phyloP scores from a whole-genome alignment of 2,888 invertebrate species.

The Agriopis aurantiaria region DNA sequence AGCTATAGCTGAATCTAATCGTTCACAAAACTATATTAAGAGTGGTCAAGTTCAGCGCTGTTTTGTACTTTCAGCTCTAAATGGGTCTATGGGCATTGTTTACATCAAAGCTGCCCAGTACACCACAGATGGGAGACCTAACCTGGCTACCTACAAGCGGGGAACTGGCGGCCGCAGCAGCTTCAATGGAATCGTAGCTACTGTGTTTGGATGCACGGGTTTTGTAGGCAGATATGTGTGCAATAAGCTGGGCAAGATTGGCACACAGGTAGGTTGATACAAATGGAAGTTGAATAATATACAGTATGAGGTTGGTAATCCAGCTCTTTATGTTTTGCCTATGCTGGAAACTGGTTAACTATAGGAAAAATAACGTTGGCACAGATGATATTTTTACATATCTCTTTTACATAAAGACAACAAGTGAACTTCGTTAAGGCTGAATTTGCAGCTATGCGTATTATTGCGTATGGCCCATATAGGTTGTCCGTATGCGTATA shows the following conservation, averaged over 20 bases:
- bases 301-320: too few relatives aligned
- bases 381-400: too few relatives aligned
- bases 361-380: too few relatives aligned
- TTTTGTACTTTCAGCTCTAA: conserved; percentile 66
- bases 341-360: too few relatives aligned
- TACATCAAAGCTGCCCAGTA: conserved; percentile 83
- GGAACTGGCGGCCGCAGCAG: conserved; percentile 97
- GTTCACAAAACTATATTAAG: not conserved
- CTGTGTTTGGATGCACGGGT: conserved; percentile 97
- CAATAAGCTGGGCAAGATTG: conserved; percentile 95
- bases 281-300: too few relatives aligned
- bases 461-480: too few relatives aligned
- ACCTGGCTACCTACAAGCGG: conserved; percentile 90
- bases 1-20: not conserved
- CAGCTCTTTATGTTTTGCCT: too few relatives aligned
- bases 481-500: too few relatives aligned
- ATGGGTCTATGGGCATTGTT: conserved; percentile 75
- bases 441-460: too few relatives aligned
- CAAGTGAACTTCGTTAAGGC: not conserved
- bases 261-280: conserved; percentile 88
- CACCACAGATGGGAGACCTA: conserved; percentile 84
- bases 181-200: conserved; percentile 98
- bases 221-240: conserved; percentile 95
- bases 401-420: not conserved
- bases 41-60: not conserved